Evolutionary conservation across 2,797 vertebrate species (phyloP), one percentile per base, ranked within the genome.

Genomic region (Cryptoblepharus egeriae): DNA sequence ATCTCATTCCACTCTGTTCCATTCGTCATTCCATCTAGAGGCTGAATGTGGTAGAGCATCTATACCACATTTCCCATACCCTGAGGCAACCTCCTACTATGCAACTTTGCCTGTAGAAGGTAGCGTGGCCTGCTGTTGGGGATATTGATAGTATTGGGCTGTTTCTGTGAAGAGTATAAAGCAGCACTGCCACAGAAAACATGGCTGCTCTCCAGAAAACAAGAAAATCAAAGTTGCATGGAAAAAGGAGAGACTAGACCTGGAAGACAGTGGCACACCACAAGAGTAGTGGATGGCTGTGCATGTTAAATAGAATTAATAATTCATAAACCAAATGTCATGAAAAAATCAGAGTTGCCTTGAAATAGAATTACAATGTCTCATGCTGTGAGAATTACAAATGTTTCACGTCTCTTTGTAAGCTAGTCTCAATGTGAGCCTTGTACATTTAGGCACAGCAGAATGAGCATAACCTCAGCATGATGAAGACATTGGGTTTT

Each of bases 281-380:
- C 0, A 0, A 55, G 75, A 84, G 24, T 45, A 24, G 85, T 87
- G 84, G n/a, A 22, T 86, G 70, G 26, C 35, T 70, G 8, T 77
- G 67, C 49, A 83, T 75, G 26, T n/a, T 79, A 75, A 92, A 83
- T 55, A 86, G 88, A 76, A 79, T 74, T 32, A 60, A 4, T 73
- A 78, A 70, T 52, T 52, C 60, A 9, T 69, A 15, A 79, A 88
- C 75, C 22, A 8, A 26, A 57, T 74, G 57, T 74, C 5, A 35
- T 35, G 18, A 24, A 15, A 58, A 58, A 37, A 18, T 6, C 85
- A 83, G 58, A 24, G 68, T 35, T 42, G 78, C 65, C 70, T 49
- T 39, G 81, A n/a, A 10, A 55, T 57, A 60, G 75, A 84, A 39
- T 35, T 77, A 37, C 39, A 65, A 42, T n/a, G n/a, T n/a, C n/a